Conservation (phyloP, 2,113 vertebrate genomes). For the Nerophis lumbriciformis region DNA sequence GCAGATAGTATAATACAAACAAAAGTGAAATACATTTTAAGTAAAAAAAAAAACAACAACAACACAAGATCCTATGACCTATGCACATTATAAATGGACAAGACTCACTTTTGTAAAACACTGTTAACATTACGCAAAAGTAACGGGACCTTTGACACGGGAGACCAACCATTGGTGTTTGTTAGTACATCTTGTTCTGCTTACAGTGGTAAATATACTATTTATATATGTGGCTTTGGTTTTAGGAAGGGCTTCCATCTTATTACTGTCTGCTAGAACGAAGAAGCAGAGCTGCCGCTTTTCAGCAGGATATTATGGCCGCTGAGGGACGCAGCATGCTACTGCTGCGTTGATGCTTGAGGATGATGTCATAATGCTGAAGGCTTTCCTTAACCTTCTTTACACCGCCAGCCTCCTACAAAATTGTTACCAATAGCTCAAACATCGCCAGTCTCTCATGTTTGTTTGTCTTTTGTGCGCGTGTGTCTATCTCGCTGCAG, state of each 20-base stretch:
- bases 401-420: conserved; percentile 5
- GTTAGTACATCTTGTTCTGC: too few relatives aligned
- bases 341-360: conserved; percentile 67
- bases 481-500: conserved; percentile 66
- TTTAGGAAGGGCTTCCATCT: conserved; percentile 10
- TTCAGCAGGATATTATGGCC: conserved; percentile 33
- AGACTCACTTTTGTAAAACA: too few relatives aligned
- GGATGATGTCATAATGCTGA: conserved; percentile 69
- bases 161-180: too few relatives aligned
- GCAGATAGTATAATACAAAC: too few relatives aligned
- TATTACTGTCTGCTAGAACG: conserved; percentile 23
- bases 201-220: too few relatives aligned
- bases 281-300: conserved; percentile 41
- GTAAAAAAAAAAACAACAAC: too few relatives aligned
- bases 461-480: conserved; percentile 18
- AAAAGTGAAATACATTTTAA: too few relatives aligned
- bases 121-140: too few relatives aligned
- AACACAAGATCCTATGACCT: too few relatives aligned
- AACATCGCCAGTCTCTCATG: not conserved
- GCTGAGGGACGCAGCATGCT: conserved; percentile 56
- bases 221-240: too few relatives aligned
- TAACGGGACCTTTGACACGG: too few relatives aligned
- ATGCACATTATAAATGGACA: too few relatives aligned
- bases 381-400: conserved; percentile 31
- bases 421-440: not conserved